Evolutionary conservation across 2,113 vertebrate genomes (phyloP).

Genomic region (Hydrolagus affinis): DNA sequence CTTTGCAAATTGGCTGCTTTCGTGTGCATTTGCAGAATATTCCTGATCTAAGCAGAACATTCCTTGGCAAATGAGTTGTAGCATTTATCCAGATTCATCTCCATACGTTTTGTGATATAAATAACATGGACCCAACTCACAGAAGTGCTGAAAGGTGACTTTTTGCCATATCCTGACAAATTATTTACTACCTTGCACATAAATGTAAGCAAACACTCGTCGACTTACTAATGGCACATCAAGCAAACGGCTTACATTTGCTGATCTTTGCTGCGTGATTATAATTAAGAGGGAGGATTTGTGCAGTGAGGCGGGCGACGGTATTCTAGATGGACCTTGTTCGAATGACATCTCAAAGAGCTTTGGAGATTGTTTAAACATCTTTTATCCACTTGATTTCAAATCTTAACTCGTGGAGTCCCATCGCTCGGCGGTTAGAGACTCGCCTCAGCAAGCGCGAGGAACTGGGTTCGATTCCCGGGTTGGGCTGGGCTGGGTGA

Average conservation of each 20-base stretch:
- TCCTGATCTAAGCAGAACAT: not conserved
- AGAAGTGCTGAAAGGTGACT: not conserved
- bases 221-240: not conserved
- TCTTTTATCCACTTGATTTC: no score
- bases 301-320: no score
- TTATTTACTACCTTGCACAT: not conserved
- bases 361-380: no score
- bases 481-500: no score
- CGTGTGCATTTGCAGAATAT: not conserved
- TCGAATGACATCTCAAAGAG: no score
- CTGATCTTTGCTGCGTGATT: not conserved
- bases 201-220: not conserved
- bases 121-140: not conserved
- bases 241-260: not conserved
- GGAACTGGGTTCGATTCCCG: no score
- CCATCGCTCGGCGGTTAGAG: no score
- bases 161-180: not conserved
- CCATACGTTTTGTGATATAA: not conserved
- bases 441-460: no score
- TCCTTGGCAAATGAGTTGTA: not conserved
- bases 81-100: not conserved
- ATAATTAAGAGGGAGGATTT: no score
- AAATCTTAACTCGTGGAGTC: no score
- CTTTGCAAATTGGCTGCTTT: not conserved
- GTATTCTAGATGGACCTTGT: no score